Conservation (phyloP, 2,797 vertebrate species). For the Falco naumanni region DNA sequence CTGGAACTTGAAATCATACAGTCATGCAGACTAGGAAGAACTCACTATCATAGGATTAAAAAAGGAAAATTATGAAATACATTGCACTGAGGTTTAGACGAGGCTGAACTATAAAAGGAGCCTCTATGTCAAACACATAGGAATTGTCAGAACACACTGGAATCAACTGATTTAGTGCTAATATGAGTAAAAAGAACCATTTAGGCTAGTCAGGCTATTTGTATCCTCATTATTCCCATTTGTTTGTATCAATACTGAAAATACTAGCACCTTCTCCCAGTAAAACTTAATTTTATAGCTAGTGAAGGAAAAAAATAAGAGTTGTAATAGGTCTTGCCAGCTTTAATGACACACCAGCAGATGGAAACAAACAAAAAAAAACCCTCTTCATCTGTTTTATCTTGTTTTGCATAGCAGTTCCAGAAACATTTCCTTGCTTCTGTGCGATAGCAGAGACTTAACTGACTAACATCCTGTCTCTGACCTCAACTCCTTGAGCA, state of each 20-base stretch:
- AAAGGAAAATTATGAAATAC: not conserved
- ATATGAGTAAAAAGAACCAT: not conserved
- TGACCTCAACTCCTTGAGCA: slow-evolving; percentile 44
- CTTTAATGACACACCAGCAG: not conserved
- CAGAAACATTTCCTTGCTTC: slow-evolving; percentile 2
- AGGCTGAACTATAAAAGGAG: not conserved
- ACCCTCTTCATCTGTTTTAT: not conserved
- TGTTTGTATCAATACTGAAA: not conserved
- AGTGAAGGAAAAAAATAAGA: not conserved
- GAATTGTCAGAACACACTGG: not conserved
- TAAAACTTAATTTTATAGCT: not conserved
- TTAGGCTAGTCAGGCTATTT: not conserved
- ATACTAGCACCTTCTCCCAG: not conserved
- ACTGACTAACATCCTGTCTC: slow-evolving; percentile 58
- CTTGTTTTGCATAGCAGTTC: not conserved
- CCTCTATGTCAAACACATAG: not conserved
- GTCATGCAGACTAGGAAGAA: not conserved
- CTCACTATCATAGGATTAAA: not conserved
- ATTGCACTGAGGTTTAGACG: not conserved
- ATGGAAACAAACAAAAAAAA: not conserved
- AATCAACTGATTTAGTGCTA: not conserved
- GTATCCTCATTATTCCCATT: not conserved
- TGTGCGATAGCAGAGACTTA: not conserved
- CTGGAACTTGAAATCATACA: not conserved
- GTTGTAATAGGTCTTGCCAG: not conserved